Evolutionary conservation across 2,888 invertebrate genomes (phyloP).

Genomic region (Epirrhoe tristata): DNA sequence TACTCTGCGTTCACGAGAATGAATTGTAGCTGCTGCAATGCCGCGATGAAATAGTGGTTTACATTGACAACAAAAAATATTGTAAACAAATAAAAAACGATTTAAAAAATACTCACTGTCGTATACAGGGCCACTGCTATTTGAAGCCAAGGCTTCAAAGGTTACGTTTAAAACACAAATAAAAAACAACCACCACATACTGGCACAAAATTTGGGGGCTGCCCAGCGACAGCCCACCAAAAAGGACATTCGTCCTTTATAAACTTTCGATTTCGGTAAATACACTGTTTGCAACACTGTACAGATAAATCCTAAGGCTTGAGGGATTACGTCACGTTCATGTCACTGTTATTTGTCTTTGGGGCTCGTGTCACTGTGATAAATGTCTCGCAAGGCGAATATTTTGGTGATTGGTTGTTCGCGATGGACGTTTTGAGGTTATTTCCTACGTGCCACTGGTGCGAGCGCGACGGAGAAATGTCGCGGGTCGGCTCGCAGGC

Average conservation of each 20-base stretch:
- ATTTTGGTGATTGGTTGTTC: slow-evolving; percentile 73
- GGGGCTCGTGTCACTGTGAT: slow-evolving; percentile 65
- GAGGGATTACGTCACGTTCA: slow-evolving; percentile 60
- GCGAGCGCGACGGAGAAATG: slow-evolving; percentile 81
- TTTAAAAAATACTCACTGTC: slow-evolving; percentile 67
- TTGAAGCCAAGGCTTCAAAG: slow-evolving; percentile 71
- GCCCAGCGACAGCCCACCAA: slow-evolving; percentile 84
- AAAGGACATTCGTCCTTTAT: slow-evolving; percentile 76
- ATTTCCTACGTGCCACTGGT: slow-evolving; percentile 81
- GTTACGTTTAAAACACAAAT: slow-evolving; percentile 76
- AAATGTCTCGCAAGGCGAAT: slow-evolving; percentile 63
- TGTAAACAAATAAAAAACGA: slow-evolving; percentile 37
- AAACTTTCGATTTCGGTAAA: slow-evolving; percentile 78
- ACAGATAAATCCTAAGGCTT: slow-evolving; percentile 53
- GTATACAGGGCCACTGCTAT: slow-evolving; percentile 63
- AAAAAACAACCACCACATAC: slow-evolving; percentile 83
- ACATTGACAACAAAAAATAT: slow-evolving; percentile 21
- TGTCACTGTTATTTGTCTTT: slow-evolving; percentile 60
- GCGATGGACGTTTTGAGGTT: slow-evolving; percentile 80
- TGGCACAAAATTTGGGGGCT: slow-evolving; percentile 82
- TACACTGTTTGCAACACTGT: slow-evolving; percentile 71
- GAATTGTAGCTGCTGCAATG: slow-evolving; percentile 8
- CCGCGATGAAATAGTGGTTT: slow-evolving; percentile 5
- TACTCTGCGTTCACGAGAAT: slow-evolving; percentile 41
- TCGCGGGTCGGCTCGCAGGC: slow-evolving; percentile 65